Conservation (phyloP, 2,113 vertebrate genomes). For the Paramormyrops kingsleyae region DNA sequence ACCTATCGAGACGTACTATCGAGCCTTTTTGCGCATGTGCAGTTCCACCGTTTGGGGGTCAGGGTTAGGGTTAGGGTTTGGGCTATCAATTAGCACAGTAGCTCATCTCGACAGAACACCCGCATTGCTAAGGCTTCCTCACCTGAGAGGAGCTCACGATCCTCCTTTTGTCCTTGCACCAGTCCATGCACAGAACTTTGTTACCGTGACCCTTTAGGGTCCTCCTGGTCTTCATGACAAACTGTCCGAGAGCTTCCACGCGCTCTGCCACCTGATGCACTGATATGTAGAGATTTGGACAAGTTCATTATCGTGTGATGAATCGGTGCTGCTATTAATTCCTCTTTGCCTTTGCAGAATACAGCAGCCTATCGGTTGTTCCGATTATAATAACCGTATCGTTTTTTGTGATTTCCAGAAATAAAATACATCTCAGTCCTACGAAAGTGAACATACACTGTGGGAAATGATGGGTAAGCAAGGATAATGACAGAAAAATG, state of each 20-base stretch:
- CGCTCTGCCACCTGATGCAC: slow-evolving; percentile 97
- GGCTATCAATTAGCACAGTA: too few relatives aligned
- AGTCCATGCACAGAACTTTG: slow-evolving; percentile 98
- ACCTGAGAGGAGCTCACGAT: slow-evolving; percentile 99
- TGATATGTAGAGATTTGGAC: slow-evolving; percentile 36
- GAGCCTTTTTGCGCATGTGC: too few relatives aligned
- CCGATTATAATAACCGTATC: not conserved
- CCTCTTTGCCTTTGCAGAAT: not conserved
- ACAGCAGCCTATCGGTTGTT: not conserved
- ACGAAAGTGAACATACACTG: not conserved
- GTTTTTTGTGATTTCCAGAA: not conserved
- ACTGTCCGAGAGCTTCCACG: slow-evolving; percentile 88
- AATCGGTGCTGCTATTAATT: not conserved
- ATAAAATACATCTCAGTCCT: not conserved
- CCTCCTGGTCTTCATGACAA: slow-evolving; percentile 95
- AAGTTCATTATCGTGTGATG: not conserved
- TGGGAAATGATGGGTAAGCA: not conserved
- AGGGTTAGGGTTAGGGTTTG: too few relatives aligned
- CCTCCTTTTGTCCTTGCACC: slow-evolving; percentile 95
- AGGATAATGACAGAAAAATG: not conserved
- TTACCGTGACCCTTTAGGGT: slow-evolving; percentile 96
- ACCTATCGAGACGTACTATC: too few relatives aligned
- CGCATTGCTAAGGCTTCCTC: not conserved
- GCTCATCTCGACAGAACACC: too few relatives aligned
- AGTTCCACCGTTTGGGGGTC: too few relatives aligned